phyloP scores from a whole-genome alignment of 1,140 invertebrate genomes.

The Drosophila kohkoa region DNA sequence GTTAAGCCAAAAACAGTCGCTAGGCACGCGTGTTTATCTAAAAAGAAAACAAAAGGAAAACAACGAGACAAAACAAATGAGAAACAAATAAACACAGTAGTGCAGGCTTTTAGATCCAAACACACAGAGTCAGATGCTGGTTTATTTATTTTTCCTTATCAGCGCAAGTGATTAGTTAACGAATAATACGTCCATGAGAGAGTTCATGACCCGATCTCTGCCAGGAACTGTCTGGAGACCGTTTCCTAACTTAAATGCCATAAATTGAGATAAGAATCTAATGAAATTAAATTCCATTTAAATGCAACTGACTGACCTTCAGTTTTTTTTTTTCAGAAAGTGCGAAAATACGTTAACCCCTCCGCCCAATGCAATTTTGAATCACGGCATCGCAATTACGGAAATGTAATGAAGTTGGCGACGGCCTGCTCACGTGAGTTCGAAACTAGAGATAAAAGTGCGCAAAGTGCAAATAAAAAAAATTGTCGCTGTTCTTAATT shows the following conservation, averaged over 20 bases:
- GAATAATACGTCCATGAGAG: constrained; percentile 27
- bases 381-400: constrained; percentile 38
- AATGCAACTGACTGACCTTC: constrained; percentile 26
- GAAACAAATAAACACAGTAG: constrained; percentile 33
- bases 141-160: constrained; percentile 33
- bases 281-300: constrained; percentile 10
- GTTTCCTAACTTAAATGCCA: background rate
- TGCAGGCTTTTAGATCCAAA: constrained; percentile 17
- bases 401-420: constrained; percentile 38
- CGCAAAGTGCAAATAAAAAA: constrained; percentile 44
- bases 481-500: constrained; percentile 37
- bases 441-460: constrained; percentile 33
- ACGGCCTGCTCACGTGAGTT: constrained; percentile 30
- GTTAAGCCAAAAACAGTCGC: constrained; percentile 12
- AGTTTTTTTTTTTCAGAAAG: background rate
- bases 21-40: constrained; percentile 34
- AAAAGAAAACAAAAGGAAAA: constrained; percentile 27
- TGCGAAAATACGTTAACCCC: background rate
- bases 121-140: constrained; percentile 29
- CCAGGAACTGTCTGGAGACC: background rate
- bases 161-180: constrained; percentile 25
- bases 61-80: constrained; percentile 17
- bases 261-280: background rate
- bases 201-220: constrained; percentile 25
- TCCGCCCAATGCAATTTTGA: constrained; percentile 5